These are phyloP conservation scores for Gambusia holbrooki DNA, from an alignment of 2,113 vertebrate genomes.

Conservation along the genomic window DNA sequence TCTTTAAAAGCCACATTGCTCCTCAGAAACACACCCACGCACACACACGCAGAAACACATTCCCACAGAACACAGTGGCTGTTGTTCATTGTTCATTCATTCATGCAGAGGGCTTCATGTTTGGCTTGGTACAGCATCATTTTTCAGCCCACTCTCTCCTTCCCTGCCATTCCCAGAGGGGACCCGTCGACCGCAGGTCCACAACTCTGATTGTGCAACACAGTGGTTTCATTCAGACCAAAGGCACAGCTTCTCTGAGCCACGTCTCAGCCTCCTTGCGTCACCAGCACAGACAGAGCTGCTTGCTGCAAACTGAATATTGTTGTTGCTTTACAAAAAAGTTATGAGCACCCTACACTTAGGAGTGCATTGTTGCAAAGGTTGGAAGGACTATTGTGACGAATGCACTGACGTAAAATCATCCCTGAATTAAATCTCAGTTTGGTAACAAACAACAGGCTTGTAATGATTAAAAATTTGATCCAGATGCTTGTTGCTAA, in stretches of 20 bases:
- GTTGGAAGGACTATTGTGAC: background rate
- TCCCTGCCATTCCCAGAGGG: constrained; percentile 63
- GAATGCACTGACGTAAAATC: background rate
- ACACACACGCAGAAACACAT: constrained; percentile 11
- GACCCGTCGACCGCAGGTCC: constrained; percentile 65
- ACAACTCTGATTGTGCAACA: constrained; percentile 72
- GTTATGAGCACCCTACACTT: constrained; percentile 31
- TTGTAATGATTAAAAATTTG: constrained; percentile 1
- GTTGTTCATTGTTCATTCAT: constrained; percentile 83
- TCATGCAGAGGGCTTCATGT: constrained; percentile 72
- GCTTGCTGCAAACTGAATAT: constrained; percentile 28
- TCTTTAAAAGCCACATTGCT: constrained; percentile 39
- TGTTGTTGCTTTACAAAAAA: constrained; percentile 37
- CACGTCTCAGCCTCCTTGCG: constrained; percentile 51
- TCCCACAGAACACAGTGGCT: constrained; percentile 58
- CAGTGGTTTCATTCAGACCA: constrained; percentile 74
- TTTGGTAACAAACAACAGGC: background rate
- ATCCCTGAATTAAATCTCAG: background rate
- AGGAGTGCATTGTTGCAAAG: constrained; percentile 9
- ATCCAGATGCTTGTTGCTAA: background rate
- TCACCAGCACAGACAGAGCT: constrained; percentile 43
- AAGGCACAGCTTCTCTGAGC: constrained; percentile 49
- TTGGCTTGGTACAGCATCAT: constrained; percentile 70
- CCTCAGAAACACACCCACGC: constrained; percentile 30
- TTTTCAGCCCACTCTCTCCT: constrained; percentile 71